These are phyloP conservation scores for Drosophila nasuta DNA, from an alignment of 1,140 invertebrate genomes.

Conservation along the genomic window DNA sequence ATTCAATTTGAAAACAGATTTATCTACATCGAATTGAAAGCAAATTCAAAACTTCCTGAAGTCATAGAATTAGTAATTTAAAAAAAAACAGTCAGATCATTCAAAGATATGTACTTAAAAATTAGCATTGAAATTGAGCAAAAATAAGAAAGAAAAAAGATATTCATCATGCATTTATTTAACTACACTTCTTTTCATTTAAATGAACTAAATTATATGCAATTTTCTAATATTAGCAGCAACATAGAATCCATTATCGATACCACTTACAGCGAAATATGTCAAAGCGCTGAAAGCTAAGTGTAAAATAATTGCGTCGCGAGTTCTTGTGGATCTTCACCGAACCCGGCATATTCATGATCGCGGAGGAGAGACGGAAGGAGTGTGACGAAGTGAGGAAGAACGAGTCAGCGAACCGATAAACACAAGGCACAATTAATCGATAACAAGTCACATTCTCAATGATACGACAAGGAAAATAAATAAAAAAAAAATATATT, in stretches of 20 bases:
- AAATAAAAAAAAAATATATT: neutral
- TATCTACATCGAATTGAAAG: neutral
- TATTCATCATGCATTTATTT: neutral
- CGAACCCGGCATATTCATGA: constrained; percentile 75
- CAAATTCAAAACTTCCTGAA: neutral
- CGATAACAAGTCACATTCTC: constrained; percentile 37
- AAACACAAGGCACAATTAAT: constrained; percentile 8
- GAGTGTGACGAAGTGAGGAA: neutral
- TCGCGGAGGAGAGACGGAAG: neutral
- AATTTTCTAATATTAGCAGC: no score
- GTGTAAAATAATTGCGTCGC: constrained; percentile 76
- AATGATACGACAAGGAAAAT: neutral
- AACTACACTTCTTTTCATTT: neutral
- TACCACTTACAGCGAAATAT: constrained; percentile 79
- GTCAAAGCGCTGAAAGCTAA: constrained; percentile 77
- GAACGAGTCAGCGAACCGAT: neutral
- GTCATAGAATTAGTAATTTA: neutral
- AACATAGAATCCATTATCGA: constrained; percentile 5
- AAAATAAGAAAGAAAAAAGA: no score
- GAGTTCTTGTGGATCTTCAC: constrained; percentile 75
- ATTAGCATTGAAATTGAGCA: neutral
- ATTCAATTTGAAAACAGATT: neutral
- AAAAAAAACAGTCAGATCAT: neutral
- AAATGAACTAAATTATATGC: neutral
- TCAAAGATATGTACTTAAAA: neutral